A percentile compares a stretch with the other conserved stretches of the same genome.
Conservation (phyloP, 2,113 vertebrate species). For the Trichechus manatus region DNA sequence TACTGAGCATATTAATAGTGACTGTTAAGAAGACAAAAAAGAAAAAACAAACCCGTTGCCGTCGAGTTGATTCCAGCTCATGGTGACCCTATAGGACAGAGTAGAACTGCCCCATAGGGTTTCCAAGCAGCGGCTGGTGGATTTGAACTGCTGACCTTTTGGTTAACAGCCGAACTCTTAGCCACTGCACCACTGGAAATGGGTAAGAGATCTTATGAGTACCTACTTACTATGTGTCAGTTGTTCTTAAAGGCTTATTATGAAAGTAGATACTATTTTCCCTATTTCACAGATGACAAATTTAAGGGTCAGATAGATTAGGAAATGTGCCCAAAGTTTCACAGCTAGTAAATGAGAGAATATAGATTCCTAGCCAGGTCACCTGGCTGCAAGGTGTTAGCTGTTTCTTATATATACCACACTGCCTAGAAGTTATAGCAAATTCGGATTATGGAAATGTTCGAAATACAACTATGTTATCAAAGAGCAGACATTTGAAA, state of each 20-base stretch:
- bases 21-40: slow-evolving; percentile 46
- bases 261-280: background rate
- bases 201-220: slow-evolving; percentile 14
- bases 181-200: background rate
- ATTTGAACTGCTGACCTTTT: no score
- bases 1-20: slow-evolving; percentile 7
- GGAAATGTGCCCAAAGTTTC: background rate
- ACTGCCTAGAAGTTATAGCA: background rate
- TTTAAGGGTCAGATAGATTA: background rate
- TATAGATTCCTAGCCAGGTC: background rate
- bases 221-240: background rate
- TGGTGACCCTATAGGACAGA: no score
- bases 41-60: background rate
- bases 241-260: slow-evolving; percentile 39
- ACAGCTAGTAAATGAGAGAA: background rate
- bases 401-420: background rate
- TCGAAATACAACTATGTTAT: background rate
- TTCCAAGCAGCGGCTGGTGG: no score
- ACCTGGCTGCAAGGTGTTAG: background rate
- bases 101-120: no score
- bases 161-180: no score
- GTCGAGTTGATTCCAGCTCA: no score
- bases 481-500: background rate
- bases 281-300: slow-evolving; percentile 26
- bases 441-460: background rate